Conservation (phyloP, 2,888 invertebrate genomes). For the Antheraea yamamai region DNA sequence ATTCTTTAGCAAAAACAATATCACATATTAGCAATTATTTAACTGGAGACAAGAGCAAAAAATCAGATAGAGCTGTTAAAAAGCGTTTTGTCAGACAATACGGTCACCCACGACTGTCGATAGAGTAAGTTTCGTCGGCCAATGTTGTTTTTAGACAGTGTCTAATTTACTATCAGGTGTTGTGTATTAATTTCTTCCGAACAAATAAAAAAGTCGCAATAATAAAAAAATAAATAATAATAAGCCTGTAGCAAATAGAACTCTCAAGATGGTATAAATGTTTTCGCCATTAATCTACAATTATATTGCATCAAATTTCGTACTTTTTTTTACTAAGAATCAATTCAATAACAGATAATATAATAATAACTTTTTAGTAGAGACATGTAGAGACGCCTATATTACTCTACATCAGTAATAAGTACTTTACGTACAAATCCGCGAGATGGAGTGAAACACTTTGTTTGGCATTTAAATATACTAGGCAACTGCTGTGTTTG, state of each 20-base stretch:
- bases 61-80: not conserved
- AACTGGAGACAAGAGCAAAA: not conserved
- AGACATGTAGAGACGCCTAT: not conserved
- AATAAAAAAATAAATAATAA: too few species aligned
- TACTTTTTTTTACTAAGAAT: not conserved
- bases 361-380: not conserved
- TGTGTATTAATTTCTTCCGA: not conserved
- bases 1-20: not conserved
- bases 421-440: not conserved
- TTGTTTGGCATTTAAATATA: not conserved
- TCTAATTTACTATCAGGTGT: not conserved
- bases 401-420: not conserved
- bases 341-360: not conserved
- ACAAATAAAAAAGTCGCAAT: not conserved
- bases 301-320: not conserved
- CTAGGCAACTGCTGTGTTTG: not conserved
- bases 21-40: not conserved
- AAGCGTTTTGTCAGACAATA: not conserved
- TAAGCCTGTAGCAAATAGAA: too few species aligned
- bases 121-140: not conserved
- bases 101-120: not conserved
- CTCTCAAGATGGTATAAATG: not conserved
- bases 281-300: not conserved
- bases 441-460: constrained; percentile 5
- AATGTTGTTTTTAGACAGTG: too few species aligned